Evolutionary conservation across 2,113 vertebrate genomes (phyloP).

Genomic region (Protomyctophum bolini): DNA sequence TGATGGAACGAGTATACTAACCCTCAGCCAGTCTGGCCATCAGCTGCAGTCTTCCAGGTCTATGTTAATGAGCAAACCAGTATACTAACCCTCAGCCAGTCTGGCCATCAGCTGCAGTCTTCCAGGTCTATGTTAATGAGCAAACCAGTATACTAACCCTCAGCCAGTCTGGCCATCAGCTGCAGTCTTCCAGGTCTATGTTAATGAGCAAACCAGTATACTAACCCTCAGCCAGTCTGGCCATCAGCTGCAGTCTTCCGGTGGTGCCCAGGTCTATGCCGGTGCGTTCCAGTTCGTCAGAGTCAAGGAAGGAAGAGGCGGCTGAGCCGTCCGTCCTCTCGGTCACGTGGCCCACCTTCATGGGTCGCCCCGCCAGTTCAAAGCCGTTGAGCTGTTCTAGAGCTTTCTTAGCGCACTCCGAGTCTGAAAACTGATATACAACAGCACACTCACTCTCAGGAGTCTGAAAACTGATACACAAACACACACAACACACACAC

Average conservation of each 20-base stretch:
- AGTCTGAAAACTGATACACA: background rate
- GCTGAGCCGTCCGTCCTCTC: constrained; percentile 89
- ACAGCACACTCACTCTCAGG: background rate
- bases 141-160: constrained; percentile 82
- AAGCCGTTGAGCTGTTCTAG: constrained; percentile 96
- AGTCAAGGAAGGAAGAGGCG: constrained; percentile 93
- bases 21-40: constrained; percentile 97
- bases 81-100: constrained; percentile 88
- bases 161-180: constrained; percentile 94
- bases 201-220: too few relatives aligned
- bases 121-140: constrained; percentile 90
- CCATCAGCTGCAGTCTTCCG: constrained; percentile 94
- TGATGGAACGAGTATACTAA: constrained; percentile 52
- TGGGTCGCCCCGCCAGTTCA: constrained; percentile 93
- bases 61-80: too few relatives aligned
- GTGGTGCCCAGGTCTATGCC: constrained; percentile 95
- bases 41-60: constrained; percentile 91
- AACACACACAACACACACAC: background rate
- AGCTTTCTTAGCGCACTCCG: constrained; percentile 96
- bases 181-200: constrained; percentile 92
- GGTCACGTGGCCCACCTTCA: constrained; percentile 98
- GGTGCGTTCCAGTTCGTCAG: constrained; percentile 91
- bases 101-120: constrained; percentile 95
- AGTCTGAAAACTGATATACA: constrained; percentile 87
- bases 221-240: constrained; percentile 92